These are phyloP conservation scores for Silurus asotus DNA, from an alignment of 2,113 vertebrate species.

Conservation along the genomic window DNA sequence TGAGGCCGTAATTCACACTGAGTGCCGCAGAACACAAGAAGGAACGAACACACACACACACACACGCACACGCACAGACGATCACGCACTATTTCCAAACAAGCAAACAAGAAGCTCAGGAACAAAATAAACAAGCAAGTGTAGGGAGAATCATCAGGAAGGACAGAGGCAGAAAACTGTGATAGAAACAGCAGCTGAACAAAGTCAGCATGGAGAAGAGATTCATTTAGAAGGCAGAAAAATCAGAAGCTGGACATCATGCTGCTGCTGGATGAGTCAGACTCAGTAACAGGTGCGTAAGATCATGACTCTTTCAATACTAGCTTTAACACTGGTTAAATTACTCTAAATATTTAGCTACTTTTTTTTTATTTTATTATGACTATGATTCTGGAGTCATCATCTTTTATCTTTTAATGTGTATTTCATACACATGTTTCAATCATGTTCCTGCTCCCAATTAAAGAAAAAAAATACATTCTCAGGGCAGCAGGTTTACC, in stretches of 20 bases:
- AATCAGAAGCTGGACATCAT: constrained; percentile 18
- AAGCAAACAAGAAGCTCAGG: background rate
- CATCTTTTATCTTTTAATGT: background rate
- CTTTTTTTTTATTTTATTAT: background rate
- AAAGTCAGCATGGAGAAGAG: background rate
- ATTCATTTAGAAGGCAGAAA: background rate
- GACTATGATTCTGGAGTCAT: background rate
- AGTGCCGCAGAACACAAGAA: background rate
- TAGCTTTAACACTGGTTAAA: background rate
- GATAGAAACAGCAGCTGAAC: background rate
- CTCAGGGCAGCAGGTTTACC: background rate
- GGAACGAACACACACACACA: background rate
- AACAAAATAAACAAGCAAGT: background rate
- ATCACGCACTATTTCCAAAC: background rate
- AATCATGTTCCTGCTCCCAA: background rate
- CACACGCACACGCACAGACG: background rate
- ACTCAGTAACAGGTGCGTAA: constrained; percentile 43
- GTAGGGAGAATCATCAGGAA: background rate
- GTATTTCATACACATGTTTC: background rate
- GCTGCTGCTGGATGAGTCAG: constrained; percentile 43
- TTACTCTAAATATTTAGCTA: background rate
- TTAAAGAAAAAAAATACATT: background rate
- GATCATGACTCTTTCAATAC: background rate
- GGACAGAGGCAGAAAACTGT: background rate
- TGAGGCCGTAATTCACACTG: constrained; percentile 1